Evolutionary conservation across 2,113 vertebrate genomes (phyloP), one percentile per base, ranked within the genome.

Genomic region (Hydrolagus affinis): DNA sequence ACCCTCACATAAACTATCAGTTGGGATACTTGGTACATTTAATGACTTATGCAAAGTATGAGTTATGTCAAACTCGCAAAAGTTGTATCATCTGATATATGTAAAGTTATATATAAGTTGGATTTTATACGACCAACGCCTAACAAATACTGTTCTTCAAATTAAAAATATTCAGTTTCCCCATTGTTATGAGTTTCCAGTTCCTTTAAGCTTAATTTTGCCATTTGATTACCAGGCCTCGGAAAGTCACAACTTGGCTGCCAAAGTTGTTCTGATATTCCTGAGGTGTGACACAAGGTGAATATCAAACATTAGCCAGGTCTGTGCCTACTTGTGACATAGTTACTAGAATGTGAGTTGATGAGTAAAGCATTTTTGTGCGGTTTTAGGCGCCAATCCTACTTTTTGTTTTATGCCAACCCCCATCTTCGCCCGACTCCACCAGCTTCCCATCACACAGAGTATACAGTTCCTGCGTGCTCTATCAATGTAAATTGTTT

Each of bases 261-360:
- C 66, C 62, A 83, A 83, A 30, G 64, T 21, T 83, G 12, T 83
- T 62, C 62, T 64, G 73, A 32, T 8, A 56, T 30, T 75, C 73
- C 73, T 75, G 78, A 83, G 78, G 66, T 28, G 32, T 66, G 62
- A 83, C 62, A 73, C 17, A 64, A 83, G 66, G 30, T 68, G 23
- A 8, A 44, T 44, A 44, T 3, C 44, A 44, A 44, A 44, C 44
- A 6, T 44, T 44, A 44, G 44, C 44, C 44, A 44, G 25, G 28
- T 8, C 78, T 25, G 30, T 83, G 14, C 11, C 78, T 30, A 23
- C 60, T 66, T 72, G 62, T 30, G 59, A 80, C 57, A 66, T 83
- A 15, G 66, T 44, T 44, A 44, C 32, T 83, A 83, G 21, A 83
- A 64, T 14, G 64, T 66, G 59, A 75, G 56, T 75, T 28, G 72